Base-by-base conservation (phyloP, 2,888 invertebrate genomes). In the Papilio gigon region DNA sequence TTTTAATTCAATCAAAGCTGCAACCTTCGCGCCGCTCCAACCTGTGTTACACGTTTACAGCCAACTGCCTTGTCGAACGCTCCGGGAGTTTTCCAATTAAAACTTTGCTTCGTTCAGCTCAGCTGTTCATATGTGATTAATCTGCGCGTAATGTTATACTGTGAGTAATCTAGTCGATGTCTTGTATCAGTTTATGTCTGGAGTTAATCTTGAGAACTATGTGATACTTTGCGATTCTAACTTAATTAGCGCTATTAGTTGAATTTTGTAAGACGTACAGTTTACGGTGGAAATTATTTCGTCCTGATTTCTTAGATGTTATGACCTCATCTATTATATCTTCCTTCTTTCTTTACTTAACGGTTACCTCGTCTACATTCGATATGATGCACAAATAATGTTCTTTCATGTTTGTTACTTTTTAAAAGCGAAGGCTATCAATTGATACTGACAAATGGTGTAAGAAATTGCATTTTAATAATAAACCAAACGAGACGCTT, bases 121-220 rank as follows among this genome's bases (percentile, higher is more conserved):
- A 62, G 63, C 67, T 63, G 67, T 63, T 68, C 67, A 68, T 63
- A 56, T 63, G 67, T 63, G 67, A 68, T 68, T 68, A 68, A 68
- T 68, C 62, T 44, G 56, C 33, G 42, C 44, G 67, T 68, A 58
- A 63, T 68, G 33, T 68, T 58, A 68, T 68, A 63, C 47, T 68
- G 42, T 67, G 61, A 67, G 67, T 58, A 62, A 68, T 68, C 53
- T 44, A 58, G 62, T 44, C 63, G 53, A 68, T 44, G 56, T n/a
- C 67, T 56, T 25, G 61, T 56, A 62, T 17, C 40, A 17, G 40
- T 60, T 50, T 33, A 58, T 33, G 44, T 62, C 33, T 33, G 9
- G 42, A 22, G 47, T 33, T 27, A 62, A 56, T 56, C 53, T 56
- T 56, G n/a, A 30, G n/a, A 56, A 27, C 53, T 56, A 56, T 56